These are phyloP conservation scores for Petrolisthes manimaculis DNA, from an alignment of 2,888 invertebrate genomes.

Conservation along the genomic window DNA sequence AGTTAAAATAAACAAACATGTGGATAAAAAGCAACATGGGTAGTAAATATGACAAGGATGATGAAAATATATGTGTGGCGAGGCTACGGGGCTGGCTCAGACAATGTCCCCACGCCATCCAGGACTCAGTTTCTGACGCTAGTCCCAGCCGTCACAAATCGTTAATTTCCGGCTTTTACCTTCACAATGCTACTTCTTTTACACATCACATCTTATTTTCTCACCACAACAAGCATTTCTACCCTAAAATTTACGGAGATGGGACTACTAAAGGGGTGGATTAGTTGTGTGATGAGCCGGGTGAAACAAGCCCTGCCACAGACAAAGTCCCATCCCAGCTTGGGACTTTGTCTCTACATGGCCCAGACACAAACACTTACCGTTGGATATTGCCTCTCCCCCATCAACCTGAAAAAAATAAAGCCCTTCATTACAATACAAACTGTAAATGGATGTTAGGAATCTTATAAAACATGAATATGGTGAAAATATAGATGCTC, in stretches of 20 bases:
- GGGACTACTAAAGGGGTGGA: no score
- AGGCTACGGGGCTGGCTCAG: constrained; percentile 24
- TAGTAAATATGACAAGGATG: neutral
- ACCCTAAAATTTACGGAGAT: neutral
- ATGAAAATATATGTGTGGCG: neutral
- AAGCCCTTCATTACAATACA: constrained; percentile 5
- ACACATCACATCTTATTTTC: neutral
- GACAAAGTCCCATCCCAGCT: constrained; percentile 34
- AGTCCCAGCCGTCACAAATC: constrained; percentile 6
- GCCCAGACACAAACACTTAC: constrained; percentile 36
- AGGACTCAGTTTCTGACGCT: constrained; percentile 31
- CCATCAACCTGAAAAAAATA: constrained; percentile 39
- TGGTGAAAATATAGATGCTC: constrained; percentile 20
- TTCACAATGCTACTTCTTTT: neutral
- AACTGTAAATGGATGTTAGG: neutral
- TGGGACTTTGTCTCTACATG: constrained; percentile 47
- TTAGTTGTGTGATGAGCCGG: neutral
- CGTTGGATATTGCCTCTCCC: constrained; percentile 38
- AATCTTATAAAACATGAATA: neutral
- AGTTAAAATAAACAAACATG: no score
- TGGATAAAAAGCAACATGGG: neutral
- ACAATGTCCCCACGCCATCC: constrained; percentile 40
- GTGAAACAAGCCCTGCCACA: neutral
- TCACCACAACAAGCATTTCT: neutral
- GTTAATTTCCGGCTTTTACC: neutral